These are phyloP conservation scores for Nemotelus pantherinus DNA, from an alignment of 2,888 invertebrate species.

Conservation along the genomic window DNA sequence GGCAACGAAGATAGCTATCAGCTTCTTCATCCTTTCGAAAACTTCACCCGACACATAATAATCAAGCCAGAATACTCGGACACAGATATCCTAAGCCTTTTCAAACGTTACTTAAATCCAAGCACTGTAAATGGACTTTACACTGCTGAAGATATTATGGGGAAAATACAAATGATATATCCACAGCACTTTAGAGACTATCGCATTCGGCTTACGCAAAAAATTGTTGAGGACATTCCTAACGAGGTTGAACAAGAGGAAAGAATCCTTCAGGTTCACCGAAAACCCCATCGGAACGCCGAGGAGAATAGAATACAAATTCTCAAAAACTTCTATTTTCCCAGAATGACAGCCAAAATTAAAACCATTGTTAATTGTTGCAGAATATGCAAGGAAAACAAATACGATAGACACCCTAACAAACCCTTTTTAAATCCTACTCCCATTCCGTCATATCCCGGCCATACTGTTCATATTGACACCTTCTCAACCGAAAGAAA, in stretches of 20 bases:
- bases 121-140: slow-evolving; percentile 4
- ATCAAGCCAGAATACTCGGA: neutral
- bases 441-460: slow-evolving; percentile 34
- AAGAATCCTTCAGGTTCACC: slow-evolving; percentile 45
- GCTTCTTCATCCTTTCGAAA: slow-evolving; percentile 1
- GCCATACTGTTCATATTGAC: slow-evolving; percentile 37
- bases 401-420: slow-evolving; percentile 45
- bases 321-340: slow-evolving; percentile 46
- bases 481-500: slow-evolving; percentile 44
- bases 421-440: slow-evolving; percentile 30
- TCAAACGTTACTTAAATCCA: slow-evolving; percentile 26
- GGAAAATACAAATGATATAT: slow-evolving; percentile 4
- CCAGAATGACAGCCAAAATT: slow-evolving; percentile 42
- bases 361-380: slow-evolving; percentile 39
- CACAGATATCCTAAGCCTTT: neutral
- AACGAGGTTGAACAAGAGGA: slow-evolving; percentile 44
- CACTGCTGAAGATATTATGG: slow-evolving; percentile 7
- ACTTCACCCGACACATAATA: neutral
- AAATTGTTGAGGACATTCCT: slow-evolving; percentile 41
- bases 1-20: neutral
- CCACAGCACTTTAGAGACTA: slow-evolving; percentile 8
- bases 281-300: slow-evolving; percentile 47
- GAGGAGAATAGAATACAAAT: slow-evolving; percentile 46
- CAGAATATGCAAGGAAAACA: slow-evolving; percentile 44
- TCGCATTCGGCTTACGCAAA: neutral